Percentiles rank a stretch among this genome's conserved stretches.
These are phyloP conservation scores for Drosophila bocki DNA, from an alignment of 1,140 invertebrate genomes.

Conservation along the genomic window DNA sequence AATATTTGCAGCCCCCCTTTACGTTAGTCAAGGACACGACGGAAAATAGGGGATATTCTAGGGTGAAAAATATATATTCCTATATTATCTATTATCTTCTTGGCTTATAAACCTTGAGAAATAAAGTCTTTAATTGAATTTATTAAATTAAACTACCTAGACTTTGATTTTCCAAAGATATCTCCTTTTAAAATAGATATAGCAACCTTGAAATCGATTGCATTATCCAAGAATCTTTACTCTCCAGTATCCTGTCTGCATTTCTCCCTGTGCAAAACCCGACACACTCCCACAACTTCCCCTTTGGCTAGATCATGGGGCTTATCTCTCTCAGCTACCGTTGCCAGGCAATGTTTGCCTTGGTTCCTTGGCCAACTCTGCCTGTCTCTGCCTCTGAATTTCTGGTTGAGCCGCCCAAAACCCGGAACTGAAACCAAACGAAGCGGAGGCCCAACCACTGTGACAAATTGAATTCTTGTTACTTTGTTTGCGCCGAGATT, in stretches of 20 bases:
- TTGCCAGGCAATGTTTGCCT: slow-evolving; percentile 38
- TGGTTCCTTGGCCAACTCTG: slow-evolving; percentile 23
- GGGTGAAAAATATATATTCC: too few relatives aligned
- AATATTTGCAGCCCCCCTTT: slow-evolving; percentile 60
- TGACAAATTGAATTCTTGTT: slow-evolving; percentile 84
- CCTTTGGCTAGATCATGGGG: slow-evolving; percentile 6
- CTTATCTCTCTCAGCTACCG: slow-evolving; percentile 36
- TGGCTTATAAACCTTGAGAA: too few relatives aligned
- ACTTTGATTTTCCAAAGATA: not conserved
- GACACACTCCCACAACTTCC: not conserved
- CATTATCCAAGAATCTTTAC: not conserved
- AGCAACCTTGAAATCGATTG: not conserved
- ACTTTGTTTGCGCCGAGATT: slow-evolving; percentile 80
- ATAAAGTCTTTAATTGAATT: not conserved
- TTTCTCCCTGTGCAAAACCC: slow-evolving; percentile 7
- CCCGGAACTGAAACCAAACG: slow-evolving; percentile 23
- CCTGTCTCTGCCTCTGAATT: not conserved
- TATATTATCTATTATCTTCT: too few relatives aligned
- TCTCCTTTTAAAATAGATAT: not conserved
- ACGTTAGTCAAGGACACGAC: not conserved
- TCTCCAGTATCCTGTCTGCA: not conserved
- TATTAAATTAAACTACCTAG: not conserved
- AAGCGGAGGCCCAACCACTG: slow-evolving; percentile 61
- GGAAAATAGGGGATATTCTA: not conserved
- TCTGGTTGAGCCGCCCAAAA: slow-evolving; percentile 9